Conservation (phyloP, 2,113 vertebrate species). For the Notothenia rossii region DNA sequence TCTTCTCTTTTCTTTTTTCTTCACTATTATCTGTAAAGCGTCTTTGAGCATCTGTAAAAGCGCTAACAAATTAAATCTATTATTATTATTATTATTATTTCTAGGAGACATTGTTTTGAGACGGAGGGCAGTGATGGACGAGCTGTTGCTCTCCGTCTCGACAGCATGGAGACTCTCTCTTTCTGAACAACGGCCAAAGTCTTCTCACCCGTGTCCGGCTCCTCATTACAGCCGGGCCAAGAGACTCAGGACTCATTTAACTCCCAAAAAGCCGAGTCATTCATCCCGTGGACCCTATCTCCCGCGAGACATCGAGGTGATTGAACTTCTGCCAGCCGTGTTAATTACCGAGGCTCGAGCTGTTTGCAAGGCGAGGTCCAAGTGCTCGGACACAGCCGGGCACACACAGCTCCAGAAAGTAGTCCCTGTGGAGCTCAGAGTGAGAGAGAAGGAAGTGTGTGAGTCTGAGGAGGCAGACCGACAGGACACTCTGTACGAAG, state of each 20-base stretch:
- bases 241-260: conserved; percentile 41
- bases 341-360: conserved; percentile 11
- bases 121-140: conserved; percentile 15
- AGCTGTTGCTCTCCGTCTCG: conserved; percentile 10
- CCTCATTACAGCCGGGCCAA: conserved; percentile 7
- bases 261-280: conserved; percentile 17
- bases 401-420: not conserved
- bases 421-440: not conserved
- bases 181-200: conserved; percentile 32
- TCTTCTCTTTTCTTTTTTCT: no score
- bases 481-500: conserved; percentile 7
- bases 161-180: conserved; percentile 12
- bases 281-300: conserved; percentile 26
- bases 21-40: no score
- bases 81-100: no score
- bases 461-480: not conserved
- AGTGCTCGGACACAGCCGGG: conserved; percentile 26
- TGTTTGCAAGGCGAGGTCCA: conserved; percentile 14
- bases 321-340: conserved; percentile 1
- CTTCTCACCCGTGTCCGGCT: conserved; percentile 5
- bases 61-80: no score
- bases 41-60: no score
- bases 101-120: not conserved
- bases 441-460: not conserved
- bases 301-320: conserved; percentile 6